A percentile compares a stretch with the other conserved stretches of the same genome.
phyloP scores from a whole-genome alignment of 2,113 vertebrate genomes.

The Puma concolor region DNA sequence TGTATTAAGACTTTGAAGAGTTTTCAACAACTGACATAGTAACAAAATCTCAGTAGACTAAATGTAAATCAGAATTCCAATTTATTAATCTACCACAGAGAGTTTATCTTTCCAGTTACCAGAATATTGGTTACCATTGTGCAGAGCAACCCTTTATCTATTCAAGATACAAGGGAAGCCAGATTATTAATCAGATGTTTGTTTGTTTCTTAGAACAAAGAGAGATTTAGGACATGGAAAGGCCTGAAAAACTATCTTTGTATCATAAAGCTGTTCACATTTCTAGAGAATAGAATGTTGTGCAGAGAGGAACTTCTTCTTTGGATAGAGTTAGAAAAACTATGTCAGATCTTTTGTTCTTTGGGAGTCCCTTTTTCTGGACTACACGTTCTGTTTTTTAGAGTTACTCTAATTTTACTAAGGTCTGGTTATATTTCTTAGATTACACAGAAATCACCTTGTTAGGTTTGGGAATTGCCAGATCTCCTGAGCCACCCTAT shows the following conservation, averaged over 20 bases:
- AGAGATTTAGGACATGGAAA: conserved; percentile 20
- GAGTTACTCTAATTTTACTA: not conserved
- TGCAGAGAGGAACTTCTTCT: conserved; percentile 1
- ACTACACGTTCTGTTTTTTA: not conserved
- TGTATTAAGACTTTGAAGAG: not conserved
- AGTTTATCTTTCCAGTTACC: conserved; percentile 2
- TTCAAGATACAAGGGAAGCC: not conserved
- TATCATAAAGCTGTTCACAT: not conserved
- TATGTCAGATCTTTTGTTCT: not conserved
- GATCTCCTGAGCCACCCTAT: not conserved
- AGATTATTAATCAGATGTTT: conserved; percentile 52
- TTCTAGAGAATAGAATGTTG: conserved; percentile 4
- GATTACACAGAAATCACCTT: not conserved
- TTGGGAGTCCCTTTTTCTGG: not conserved
- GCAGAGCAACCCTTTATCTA: not conserved
- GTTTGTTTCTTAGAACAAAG: not conserved
- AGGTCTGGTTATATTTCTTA: conserved; percentile 19
- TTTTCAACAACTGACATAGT: not conserved
- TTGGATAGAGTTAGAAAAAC: conserved; percentile 19
- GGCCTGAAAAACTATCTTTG: not conserved
- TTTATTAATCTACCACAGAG: conserved; percentile 16
- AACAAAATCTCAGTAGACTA: conserved; percentile 22
- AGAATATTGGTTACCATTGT: conserved; percentile 8
- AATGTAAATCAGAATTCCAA: not conserved
- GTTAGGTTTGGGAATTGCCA: not conserved